Evolutionary conservation across 2,113 vertebrate species (phyloP), one percentile per base, ranked within the genome.

Genomic region (Paraplagusia blochii): DNA sequence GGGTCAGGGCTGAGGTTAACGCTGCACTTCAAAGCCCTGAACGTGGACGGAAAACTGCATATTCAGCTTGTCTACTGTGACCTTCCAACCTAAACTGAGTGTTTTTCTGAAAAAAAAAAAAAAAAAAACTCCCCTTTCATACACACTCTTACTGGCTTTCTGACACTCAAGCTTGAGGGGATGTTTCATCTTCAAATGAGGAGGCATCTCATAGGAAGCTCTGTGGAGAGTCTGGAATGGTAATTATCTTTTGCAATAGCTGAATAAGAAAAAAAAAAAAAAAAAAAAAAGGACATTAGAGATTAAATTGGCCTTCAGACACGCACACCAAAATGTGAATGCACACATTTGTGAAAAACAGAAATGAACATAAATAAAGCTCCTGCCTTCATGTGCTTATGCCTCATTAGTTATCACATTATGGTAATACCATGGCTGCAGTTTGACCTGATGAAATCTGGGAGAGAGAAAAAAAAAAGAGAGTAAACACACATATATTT

Each of bases 151-250:
- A 7, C 39, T 10, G 7, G 33, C 22, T 35, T 16, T 29, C 56
- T 16, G 66, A 57, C 66, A 51, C 55, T 58, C 62, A 38, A 53
- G 77, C 79, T 80, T 48, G 56, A 66, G 76, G 72, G 72, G 60
- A 69, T 75, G 68, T 72, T 78, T 80, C 74, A 75, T 83, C 74
- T 75, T 78, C 68, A 78, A 75, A 81, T 74, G 60, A 72, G 78
- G 67, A 78, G 69, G 76, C 67, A 59, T 82, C 58, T 80, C 68
- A 75, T 64, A 58, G 74, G 63, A 80, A 68, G 62, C 49, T 40
- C 16, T 42, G 46, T 58, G 53, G 76, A 53, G 22, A 15, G 54
- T 63, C 52, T 29, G 53, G 74, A 82, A 86, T 80, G 66, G 60
- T 70, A 82, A 86, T 82, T 79, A 56, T 72, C 40, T 57, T 46